Conservation (phyloP, 2,113 vertebrate genomes). For the Catharus fuscescens region DNA sequence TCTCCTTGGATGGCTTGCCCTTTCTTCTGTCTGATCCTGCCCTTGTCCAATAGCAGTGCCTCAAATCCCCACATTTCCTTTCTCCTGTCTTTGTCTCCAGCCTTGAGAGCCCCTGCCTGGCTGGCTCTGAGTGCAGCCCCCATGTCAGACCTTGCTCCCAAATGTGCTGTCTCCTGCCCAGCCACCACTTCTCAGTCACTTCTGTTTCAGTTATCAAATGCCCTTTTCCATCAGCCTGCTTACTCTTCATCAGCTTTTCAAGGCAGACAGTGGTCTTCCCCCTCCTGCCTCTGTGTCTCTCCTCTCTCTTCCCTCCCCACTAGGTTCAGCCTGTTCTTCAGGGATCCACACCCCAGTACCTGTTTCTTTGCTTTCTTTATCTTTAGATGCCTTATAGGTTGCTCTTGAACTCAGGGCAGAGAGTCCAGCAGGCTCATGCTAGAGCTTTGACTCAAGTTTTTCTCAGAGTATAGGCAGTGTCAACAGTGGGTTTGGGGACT, state of each 20-base stretch:
- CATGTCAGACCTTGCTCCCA: background rate
- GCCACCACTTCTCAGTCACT: background rate
- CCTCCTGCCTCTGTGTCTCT: background rate
- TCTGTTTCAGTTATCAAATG: background rate
- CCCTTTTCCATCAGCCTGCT: background rate
- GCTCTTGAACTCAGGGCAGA: background rate
- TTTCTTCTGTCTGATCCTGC: no score
- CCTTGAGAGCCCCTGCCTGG: background rate
- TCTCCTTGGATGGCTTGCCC: background rate
- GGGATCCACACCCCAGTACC: background rate
- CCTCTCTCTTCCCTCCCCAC: background rate
- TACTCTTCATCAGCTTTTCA: background rate
- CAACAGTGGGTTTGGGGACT: background rate
- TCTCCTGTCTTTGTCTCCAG: background rate
- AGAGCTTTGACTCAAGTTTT: background rate
- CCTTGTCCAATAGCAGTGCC: background rate
- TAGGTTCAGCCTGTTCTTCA: background rate
- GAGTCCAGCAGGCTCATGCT: background rate
- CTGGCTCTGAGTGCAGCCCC: background rate
- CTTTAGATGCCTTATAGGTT: background rate
- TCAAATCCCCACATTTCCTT: background rate
- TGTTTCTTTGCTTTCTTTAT: background rate
- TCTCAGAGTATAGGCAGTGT: background rate
- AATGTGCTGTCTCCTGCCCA: background rate
- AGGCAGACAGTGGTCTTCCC: background rate